Evolutionary conservation across 2,888 invertebrate genomes (phyloP), one percentile per base, ranked within the genome.

Genomic region (Kuschelorhynchus macadamiae): DNA sequence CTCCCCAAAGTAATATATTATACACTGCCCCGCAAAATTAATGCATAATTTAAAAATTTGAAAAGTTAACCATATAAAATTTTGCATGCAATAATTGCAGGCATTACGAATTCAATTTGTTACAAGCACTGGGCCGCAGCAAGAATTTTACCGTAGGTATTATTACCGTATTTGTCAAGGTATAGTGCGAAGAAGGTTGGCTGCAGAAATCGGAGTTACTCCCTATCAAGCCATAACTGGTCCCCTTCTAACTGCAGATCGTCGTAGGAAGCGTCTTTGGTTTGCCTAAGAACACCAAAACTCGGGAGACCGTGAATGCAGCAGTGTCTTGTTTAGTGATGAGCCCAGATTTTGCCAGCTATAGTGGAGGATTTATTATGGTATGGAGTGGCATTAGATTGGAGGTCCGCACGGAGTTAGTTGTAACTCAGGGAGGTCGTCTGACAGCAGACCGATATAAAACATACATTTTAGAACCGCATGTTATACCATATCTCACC

Each of bases 311-410:
- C 21, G 21, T 16, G 49, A 49, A 9, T 30, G 49, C n/a, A 14
- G 18, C 12, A 9, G 2, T 20, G 42, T 49, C 1, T 30, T 49
- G 49, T 25, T 49, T n/a, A 18, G 18, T 8, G 49, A 18, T 18
- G 49, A 42, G 42, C 16, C 42, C 7, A 42, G 49, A 49, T 49
- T 49, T 49, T 49, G 49, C 20, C 20, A 44, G 44, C 16, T 44
- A 44, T 44, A 20, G 33, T 9, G 50, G 50, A 4, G 50, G 21
- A 30, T 50, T n/a, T 20, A 17, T 50, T 17, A 30, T 25, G 50
- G 50, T 25, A 8, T 25, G 50, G 50, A 30, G 41, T 41, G 9
- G 41, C 41, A 41, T 41, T 41, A 41, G 41, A 5, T 25, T 25
- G 7, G 7, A 25, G 25, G 25, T 7, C 7, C 25, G 25, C 25